Base-by-base conservation (phyloP, 2,888 invertebrate species). In the Cenopis cana region DNA sequence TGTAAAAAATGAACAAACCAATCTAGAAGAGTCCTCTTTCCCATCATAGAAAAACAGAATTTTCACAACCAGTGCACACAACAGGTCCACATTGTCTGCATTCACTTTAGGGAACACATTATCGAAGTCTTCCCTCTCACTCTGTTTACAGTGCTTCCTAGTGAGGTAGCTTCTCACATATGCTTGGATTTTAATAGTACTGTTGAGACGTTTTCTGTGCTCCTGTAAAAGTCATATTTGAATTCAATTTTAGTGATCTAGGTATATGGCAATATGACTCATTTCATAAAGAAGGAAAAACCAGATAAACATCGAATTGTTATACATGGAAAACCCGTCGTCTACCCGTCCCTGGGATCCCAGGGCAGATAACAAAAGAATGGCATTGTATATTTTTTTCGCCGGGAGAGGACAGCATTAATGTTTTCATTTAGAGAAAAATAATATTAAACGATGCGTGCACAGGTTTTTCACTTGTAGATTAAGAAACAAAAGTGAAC, bases 171-270 rank as follows among this genome's bases (percentile, higher is more conserved):
- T 97, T 73, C 98, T 93, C 9, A 96, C 95, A 86, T 95, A 95
- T 0, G 97, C 97, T 88, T 98, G 98, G 72, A 98, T 95, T 81
- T 96, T 95, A 75, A 97, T 94, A 14, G 97, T 95, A 82, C 97
- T 97, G 78, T 95, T 95, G 41, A 96, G 93, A 80, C 96, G 95
- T 79, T 95, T 94, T 73, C 98, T 95, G 76, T 96, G 94, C 82
- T 97, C 96, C 96, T 93, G 78, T 46, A 82, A 83, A 50, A 65
- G 94, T 78, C 72, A 87, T 82, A 67, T 68, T 6, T 54, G 74
- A 20, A 11, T 12, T 57, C 6, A 14, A 50, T 49, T 20, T 55
- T 38, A 8, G 8, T 41, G n/a, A 38, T 24, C 24, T 24, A 24
- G 24, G 3, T 10, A 11, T 1, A 46, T 46, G 46, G 46, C 46